phyloP scores from a whole-genome alignment of 2,113 vertebrate species.

The Tragulus kanchil region DNA sequence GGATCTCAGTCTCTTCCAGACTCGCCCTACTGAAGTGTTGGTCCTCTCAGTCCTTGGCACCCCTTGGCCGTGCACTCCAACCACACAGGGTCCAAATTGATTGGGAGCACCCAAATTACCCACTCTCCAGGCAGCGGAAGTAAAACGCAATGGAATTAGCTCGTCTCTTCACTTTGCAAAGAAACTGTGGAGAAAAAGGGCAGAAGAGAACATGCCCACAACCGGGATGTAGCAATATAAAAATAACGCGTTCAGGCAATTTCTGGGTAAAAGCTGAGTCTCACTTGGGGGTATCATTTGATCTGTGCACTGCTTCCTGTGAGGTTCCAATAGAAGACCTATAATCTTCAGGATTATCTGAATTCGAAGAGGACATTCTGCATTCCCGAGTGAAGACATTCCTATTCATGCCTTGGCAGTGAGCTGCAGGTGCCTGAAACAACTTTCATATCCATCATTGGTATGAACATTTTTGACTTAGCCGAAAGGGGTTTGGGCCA shows the following conservation, averaged over 20 bases:
- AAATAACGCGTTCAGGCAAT: background rate
- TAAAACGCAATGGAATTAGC: background rate
- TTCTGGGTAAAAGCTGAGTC: background rate
- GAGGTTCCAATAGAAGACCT: background rate
- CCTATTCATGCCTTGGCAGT: background rate
- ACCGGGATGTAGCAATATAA: background rate
- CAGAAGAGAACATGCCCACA: background rate
- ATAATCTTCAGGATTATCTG: background rate
- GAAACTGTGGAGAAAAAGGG: background rate
- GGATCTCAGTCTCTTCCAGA: slow-evolving; percentile 13
- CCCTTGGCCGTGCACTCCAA: background rate
- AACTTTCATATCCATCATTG: no score
- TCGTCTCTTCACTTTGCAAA: slow-evolving; percentile 42
- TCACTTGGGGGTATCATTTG: background rate
- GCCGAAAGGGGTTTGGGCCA: no score
- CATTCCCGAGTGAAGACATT: background rate
- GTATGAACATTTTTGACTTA: no score
- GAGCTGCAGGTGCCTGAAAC: no score
- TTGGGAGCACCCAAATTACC: background rate
- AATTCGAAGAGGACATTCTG: background rate
- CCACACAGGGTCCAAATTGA: no score
- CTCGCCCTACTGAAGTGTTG: background rate
- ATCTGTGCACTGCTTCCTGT: background rate
- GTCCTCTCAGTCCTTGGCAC: background rate
- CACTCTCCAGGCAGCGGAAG: background rate